Conservation (phyloP, 2,888 invertebrate genomes). For the Lagria hirta region DNA sequence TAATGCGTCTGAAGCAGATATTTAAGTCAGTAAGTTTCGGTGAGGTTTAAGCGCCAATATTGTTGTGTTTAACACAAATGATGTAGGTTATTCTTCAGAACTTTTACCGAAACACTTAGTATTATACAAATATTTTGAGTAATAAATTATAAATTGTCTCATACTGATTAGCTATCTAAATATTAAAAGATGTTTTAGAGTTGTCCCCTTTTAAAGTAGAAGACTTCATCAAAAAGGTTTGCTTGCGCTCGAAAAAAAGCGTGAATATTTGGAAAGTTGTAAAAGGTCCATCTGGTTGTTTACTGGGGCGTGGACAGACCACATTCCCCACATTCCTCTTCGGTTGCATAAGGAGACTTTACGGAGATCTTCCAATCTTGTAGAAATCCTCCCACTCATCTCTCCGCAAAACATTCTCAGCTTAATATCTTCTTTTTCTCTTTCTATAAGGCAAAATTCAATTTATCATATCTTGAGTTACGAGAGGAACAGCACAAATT, state of each 20-base stretch:
- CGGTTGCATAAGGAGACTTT: slow-evolving; percentile 41
- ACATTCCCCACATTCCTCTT: slow-evolving; percentile 47
- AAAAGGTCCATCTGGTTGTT: slow-evolving; percentile 23
- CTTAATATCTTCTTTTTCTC: slow-evolving; percentile 7
- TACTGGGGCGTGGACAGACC: slow-evolving; percentile 43
- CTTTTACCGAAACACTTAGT: no score
- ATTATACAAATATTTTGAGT: no score
- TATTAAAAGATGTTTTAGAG: no score
- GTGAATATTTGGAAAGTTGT: slow-evolving; percentile 27
- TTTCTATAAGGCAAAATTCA: slow-evolving; percentile 16
- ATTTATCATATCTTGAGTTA: slow-evolving; percentile 24
- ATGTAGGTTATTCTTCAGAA: no score
- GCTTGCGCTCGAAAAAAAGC: slow-evolving; percentile 15
- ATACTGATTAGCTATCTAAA: no score
- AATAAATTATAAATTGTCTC: no score
- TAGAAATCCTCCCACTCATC: slow-evolving; percentile 29
- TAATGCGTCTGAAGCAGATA: slow-evolving; percentile 12
- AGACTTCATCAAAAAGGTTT: no score
- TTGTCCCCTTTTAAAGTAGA: no score
- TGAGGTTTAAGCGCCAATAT: no score
- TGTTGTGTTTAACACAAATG: no score
- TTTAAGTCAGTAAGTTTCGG: no score
- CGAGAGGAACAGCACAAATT: slow-evolving; percentile 22
- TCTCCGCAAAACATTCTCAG: slow-evolving; percentile 26
- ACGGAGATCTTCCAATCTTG: slow-evolving; percentile 27